Percentiles rank a stretch among this genome's conserved stretches.
phyloP scores from a whole-genome alignment of 2,888 invertebrate species.

The Pelosia muscerda region DNA sequence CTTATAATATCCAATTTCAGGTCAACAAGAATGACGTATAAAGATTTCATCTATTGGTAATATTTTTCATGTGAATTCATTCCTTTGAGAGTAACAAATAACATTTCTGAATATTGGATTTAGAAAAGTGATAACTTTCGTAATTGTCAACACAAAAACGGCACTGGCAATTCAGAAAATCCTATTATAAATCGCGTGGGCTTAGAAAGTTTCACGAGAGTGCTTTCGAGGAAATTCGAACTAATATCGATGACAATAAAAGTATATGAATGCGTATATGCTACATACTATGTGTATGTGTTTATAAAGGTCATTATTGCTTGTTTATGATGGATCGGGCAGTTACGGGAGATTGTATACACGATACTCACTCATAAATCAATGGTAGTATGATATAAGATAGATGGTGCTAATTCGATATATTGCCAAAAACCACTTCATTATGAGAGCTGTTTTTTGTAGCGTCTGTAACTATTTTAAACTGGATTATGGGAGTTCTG shows the following conservation, averaged over 20 bases:
- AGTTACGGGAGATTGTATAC: neutral
- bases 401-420: neutral
- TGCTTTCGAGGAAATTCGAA: neutral
- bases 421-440: too few species aligned
- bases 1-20: neutral
- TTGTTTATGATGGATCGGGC: neutral
- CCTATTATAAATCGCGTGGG: conserved; percentile 15
- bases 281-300: neutral
- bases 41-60: neutral
- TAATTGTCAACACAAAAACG: conserved; percentile 14
- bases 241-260: neutral
- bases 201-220: neutral
- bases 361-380: neutral
- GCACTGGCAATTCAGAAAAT: conserved; percentile 21
- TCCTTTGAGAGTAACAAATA: conserved; percentile 1
- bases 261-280: neutral
- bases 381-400: neutral
- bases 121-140: conserved; percentile 18
- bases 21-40: neutral
- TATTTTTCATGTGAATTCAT: conserved; percentile 9
- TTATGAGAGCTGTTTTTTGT: neutral
- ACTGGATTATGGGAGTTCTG: neutral
- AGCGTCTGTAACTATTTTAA: neutral
- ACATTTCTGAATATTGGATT: conserved; percentile 11
- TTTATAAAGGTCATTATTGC: neutral